phyloP scores from a whole-genome alignment of 2,888 invertebrate genomes.

The Dexiosoma caninum region DNA sequence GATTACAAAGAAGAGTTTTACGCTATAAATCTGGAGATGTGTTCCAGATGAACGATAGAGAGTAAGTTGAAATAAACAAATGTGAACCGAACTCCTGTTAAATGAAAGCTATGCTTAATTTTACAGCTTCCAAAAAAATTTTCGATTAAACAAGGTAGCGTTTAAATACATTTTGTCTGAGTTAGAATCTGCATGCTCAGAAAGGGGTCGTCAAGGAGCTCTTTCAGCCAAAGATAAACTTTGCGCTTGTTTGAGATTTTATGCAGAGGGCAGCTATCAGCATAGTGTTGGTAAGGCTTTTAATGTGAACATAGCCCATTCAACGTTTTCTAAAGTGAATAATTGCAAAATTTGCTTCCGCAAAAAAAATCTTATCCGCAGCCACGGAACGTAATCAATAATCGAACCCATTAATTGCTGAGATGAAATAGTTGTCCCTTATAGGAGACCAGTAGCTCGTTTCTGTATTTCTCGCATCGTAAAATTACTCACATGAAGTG shows the following conservation, averaged over 20 bases:
- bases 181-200: neutral
- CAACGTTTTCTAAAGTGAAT: no score
- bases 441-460: no score
- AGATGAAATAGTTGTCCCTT: no score
- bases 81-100: neutral
- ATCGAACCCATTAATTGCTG: no score
- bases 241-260: neutral
- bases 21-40: no score
- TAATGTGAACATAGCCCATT: neutral
- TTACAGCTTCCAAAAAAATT: slow-evolving; percentile 4
- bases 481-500: no score
- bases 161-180: slow-evolving; percentile 21
- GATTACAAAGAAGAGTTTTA: no score
- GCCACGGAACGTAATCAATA: no score
- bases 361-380: no score
- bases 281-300: neutral
- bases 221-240: slow-evolving; percentile 1
- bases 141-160: slow-evolving; percentile 5
- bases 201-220: neutral
- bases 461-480: no score
- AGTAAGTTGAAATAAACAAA: neutral
- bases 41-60: no score
- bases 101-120: neutral
- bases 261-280: neutral
- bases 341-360: no score